Evolutionary conservation across 1,140 invertebrate species (phyloP).

Genomic region (Radopholus similis): DNA sequence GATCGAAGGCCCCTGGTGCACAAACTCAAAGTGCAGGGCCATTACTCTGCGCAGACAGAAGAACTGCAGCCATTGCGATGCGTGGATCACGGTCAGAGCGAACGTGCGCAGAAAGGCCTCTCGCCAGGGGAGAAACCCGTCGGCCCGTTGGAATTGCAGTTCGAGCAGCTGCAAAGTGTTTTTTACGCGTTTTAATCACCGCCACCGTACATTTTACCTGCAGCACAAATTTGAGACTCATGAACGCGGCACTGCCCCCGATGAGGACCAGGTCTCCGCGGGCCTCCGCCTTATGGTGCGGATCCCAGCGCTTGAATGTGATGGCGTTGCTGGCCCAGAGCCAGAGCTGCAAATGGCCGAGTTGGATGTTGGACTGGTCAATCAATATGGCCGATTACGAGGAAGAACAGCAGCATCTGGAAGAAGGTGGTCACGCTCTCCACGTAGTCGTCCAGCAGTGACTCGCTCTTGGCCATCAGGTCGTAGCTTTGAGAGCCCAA

Average conservation of each 20-base stretch:
- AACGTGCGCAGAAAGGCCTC: constrained; percentile 13
- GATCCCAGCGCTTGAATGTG: constrained; percentile 49
- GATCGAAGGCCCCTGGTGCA: background rate
- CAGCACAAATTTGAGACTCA: constrained; percentile 43
- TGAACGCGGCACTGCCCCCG: constrained; percentile 50
- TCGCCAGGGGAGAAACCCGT: constrained; percentile 26
- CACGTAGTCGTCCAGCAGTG: constrained; percentile 44
- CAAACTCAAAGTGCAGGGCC: constrained; percentile 28
- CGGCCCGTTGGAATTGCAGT: constrained; percentile 38
- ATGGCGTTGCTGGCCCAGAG: constrained; percentile 17
- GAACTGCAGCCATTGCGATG: constrained; percentile 56
- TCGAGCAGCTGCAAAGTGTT: constrained; percentile 26
- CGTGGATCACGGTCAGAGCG: constrained; percentile 27
- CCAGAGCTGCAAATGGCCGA: constrained; percentile 18
- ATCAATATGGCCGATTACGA: constrained; percentile 26
- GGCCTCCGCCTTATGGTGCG: constrained; percentile 59
- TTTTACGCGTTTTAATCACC: too few relatives aligned
- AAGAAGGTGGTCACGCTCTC: constrained; percentile 30
- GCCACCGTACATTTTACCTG: constrained; percentile 21
- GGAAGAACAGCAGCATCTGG: constrained; percentile 46
- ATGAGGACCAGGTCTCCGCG: constrained; percentile 55
- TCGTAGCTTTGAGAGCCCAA: constrained; percentile 28
- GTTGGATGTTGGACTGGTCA: background rate
- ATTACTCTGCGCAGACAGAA: constrained; percentile 50
- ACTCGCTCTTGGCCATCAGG: constrained; percentile 40